Percentiles rank a stretch among this genome's conserved stretches.
Evolutionary conservation across 1,140 invertebrate species (phyloP).

Genomic region (Adelges cooleyi): DNA sequence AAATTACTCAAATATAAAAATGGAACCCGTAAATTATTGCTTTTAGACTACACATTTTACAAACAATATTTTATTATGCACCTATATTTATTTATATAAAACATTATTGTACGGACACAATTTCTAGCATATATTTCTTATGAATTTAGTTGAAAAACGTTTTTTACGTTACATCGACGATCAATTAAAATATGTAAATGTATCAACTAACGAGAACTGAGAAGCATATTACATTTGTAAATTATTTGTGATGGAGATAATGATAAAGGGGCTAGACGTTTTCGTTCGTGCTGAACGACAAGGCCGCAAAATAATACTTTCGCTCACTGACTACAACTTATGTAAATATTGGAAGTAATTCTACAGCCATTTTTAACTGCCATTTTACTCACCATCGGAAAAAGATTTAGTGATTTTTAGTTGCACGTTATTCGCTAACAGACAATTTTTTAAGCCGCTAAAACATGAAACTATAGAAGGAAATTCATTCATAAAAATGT

Average conservation of each 20-base stretch:
- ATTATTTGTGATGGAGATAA: slow-evolving; percentile 13
- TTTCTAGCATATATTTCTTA: too few species aligned
- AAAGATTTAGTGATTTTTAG: slow-evolving; percentile 12
- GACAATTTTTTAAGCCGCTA: neutral
- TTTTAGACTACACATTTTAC: too few species aligned
- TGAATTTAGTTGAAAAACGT: too few species aligned
- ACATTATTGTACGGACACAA: too few species aligned
- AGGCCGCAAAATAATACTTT: slow-evolving; percentile 7
- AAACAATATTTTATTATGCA: too few species aligned
- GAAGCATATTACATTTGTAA: neutral
- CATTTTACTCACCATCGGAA: neutral
- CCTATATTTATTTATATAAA: too few species aligned
- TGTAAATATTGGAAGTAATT: slow-evolving; percentile 1
- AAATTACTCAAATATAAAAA: too few species aligned
- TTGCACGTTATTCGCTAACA: neutral
- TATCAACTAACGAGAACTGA: neutral
- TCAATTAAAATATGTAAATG: slow-evolving; percentile 4
- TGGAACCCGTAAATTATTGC: too few species aligned
- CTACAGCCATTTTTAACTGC: neutral
- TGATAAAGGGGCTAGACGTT: slow-evolving; percentile 9
- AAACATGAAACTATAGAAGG: neutral
- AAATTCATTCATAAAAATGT: too few species aligned
- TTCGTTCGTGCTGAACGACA: slow-evolving; percentile 2
- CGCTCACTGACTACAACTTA: neutral
- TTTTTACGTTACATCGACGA: too few species aligned